phyloP scores from a whole-genome alignment of 37 sponge, comb jelly and placozoan species.

The Cladorhizidae sp. region DNA sequence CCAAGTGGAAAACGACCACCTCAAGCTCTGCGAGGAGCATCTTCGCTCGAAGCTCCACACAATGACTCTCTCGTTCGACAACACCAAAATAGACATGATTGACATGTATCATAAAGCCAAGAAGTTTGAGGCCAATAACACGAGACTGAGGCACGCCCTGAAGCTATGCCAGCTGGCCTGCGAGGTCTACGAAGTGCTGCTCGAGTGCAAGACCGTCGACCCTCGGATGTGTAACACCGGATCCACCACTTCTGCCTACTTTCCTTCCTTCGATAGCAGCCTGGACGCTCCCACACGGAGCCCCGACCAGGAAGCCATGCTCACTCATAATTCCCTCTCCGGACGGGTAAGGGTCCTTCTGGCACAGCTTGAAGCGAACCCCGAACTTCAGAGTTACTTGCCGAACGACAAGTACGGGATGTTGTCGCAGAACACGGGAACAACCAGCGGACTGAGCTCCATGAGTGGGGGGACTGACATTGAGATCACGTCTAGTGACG shows the following conservation, averaged over 20 bases:
- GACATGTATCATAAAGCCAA: slow-evolving; percentile 47
- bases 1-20: slow-evolving; percentile 43
- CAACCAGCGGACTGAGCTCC: slow-evolving; percentile 76
- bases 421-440: slow-evolving; percentile 71
- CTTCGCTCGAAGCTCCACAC: slow-evolving; percentile 44
- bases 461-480: slow-evolving; percentile 47
- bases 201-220: slow-evolving; percentile 34
- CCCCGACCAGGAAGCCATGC: slow-evolving; percentile 16
- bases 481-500: slow-evolving; percentile 51
- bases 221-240: neutral
- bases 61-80: slow-evolving; percentile 51
- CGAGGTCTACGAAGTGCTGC: slow-evolving; percentile 60
- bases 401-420: slow-evolving; percentile 9
- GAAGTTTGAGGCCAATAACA: slow-evolving; percentile 60
- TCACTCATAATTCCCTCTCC: neutral
- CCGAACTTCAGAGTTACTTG: slow-evolving; percentile 41
- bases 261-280: slow-evolving; percentile 15
- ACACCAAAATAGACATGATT: slow-evolving; percentile 37
- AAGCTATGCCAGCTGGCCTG: slow-evolving; percentile 59
- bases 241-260: neutral
- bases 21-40: slow-evolving; percentile 51
- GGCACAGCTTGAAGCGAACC: slow-evolving; percentile 25
- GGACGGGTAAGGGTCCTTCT: slow-evolving; percentile 29
- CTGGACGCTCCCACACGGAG: slow-evolving; percentile 29
- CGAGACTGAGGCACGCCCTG: slow-evolving; percentile 30